phyloP scores from a whole-genome alignment of 2,797 vertebrate genomes.

The Pelodytes ibericus region DNA sequence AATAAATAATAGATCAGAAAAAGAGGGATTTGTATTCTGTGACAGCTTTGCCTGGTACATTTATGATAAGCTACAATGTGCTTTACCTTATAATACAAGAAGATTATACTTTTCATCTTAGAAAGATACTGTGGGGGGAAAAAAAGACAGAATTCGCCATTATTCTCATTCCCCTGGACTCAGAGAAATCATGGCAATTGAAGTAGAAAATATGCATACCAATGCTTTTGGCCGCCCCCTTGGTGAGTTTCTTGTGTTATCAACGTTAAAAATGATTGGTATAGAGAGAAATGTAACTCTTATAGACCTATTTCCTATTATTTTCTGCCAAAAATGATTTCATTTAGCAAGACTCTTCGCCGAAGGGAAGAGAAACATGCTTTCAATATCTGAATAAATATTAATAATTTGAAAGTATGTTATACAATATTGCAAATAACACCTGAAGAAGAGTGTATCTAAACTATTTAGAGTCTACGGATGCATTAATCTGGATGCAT shows the following conservation, averaged over 20 bases:
- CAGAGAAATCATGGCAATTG: neutral
- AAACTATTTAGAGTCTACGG: too few relatives aligned
- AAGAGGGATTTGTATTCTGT: neutral
- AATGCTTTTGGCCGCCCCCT: neutral
- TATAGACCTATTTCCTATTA: neutral
- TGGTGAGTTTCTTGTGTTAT: neutral
- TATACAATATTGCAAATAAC: too few relatives aligned
- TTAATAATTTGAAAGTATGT: neutral
- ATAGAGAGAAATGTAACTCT: neutral
- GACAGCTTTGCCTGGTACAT: neutral
- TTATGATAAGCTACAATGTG: conserved; percentile 9
- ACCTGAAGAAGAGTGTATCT: too few relatives aligned
- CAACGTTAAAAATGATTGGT: neutral
- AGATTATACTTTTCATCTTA: conserved; percentile 1
- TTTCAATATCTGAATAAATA: neutral
- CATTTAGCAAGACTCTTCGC: neutral
- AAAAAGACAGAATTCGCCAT: conserved; percentile 3
- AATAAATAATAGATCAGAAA: neutral
- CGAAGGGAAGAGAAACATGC: neutral
- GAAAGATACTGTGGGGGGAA: neutral
- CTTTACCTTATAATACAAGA: neutral
- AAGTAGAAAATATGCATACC: neutral
- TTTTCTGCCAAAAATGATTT: neutral
- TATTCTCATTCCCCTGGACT: conserved; percentile 5
- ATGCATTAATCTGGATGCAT: too few relatives aligned